phyloP scores from a whole-genome alignment of 37 sponge, comb jelly and placozoan species.

The Theonella swinhoei region DNA sequence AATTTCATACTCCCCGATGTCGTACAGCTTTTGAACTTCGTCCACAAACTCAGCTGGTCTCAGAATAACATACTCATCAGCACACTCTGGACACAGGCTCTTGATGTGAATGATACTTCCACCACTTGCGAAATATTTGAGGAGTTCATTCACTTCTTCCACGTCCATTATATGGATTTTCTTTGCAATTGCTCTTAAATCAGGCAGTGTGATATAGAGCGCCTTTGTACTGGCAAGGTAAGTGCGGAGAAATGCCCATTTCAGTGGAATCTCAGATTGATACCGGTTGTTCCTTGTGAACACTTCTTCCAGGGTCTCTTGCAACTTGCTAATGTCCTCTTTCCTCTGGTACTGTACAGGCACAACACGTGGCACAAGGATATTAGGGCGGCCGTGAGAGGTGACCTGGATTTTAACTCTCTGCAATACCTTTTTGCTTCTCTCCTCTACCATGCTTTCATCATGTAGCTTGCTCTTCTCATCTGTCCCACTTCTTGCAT shows the following conservation, averaged over 20 bases:
- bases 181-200: background rate
- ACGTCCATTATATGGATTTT: background rate
- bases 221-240: background rate
- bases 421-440: background rate
- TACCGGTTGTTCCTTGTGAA: background rate
- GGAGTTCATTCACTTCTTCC: background rate
- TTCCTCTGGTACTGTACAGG: background rate
- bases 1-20: constrained; percentile 1
- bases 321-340: background rate
- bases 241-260: background rate
- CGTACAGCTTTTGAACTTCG: constrained; percentile 8
- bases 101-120: background rate
- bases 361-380: background rate
- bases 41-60: background rate
- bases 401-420: background rate
- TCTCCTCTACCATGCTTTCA: background rate
- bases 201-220: background rate
- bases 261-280: background rate
- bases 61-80: constrained; percentile 7
- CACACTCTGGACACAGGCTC: background rate
- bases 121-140: background rate
- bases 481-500: background rate
- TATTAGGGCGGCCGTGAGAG: background rate
- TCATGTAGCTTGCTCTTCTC: background rate
- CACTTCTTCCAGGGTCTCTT: background rate